Conservation (phyloP, 1,140 invertebrate genomes). For the Ceratitis capitata region DNA sequence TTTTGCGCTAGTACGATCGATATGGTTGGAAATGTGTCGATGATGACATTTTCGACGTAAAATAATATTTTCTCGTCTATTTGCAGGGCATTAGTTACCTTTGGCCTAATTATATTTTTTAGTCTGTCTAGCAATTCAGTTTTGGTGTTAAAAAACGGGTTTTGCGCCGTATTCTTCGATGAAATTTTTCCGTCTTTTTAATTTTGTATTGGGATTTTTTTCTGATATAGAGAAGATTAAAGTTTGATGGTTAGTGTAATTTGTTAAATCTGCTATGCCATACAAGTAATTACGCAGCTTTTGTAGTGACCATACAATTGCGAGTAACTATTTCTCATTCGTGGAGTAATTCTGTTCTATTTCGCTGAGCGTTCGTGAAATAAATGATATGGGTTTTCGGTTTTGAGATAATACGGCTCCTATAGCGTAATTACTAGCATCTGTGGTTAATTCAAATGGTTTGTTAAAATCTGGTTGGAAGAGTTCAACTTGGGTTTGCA, state of each 20-base stretch:
- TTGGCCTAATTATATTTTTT: too few species aligned
- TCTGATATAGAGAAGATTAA: constrained; percentile 29
- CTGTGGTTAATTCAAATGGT: constrained; percentile 58
- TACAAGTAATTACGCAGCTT: constrained; percentile 12
- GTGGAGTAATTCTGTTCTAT: constrained; percentile 14
- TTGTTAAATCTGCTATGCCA: neutral
- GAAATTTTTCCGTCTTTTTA: neutral
- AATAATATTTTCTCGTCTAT: too few species aligned
- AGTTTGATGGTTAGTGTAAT: neutral
- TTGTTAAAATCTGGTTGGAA: constrained; percentile 56
- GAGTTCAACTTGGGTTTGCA: constrained; percentile 56
- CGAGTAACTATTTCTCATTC: constrained; percentile 3
- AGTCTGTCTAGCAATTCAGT: neutral
- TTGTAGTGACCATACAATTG: constrained; percentile 25
- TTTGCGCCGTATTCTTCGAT: neutral
- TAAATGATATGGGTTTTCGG: constrained; percentile 31
- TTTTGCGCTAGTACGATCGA: too few species aligned
- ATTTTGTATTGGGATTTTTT: constrained; percentile 1
- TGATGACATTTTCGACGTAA: too few species aligned
- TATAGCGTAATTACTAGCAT: constrained; percentile 52
- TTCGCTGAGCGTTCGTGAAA: constrained; percentile 52
- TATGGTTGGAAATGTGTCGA: too few species aligned
- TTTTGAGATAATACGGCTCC: constrained; percentile 58
- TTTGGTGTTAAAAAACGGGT: neutral
- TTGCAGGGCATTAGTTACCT: too few species aligned